phyloP scores from a whole-genome alignment of 2,888 invertebrate species.

The Chymomyza amoena region DNA sequence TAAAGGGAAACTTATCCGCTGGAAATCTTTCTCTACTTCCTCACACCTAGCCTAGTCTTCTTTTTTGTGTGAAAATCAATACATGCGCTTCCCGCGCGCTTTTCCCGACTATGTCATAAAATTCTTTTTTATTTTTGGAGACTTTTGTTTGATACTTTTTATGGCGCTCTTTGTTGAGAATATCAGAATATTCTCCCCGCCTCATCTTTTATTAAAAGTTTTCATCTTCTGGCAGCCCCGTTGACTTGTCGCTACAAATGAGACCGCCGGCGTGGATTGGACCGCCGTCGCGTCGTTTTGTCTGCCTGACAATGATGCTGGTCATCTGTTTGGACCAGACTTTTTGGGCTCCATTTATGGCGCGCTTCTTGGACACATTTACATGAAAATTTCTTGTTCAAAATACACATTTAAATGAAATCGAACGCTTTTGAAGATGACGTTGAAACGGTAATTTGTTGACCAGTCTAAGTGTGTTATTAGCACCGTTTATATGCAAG shows the following conservation, averaged over 20 bases:
- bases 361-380: conserved; percentile 43
- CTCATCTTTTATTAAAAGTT: conserved; percentile 38
- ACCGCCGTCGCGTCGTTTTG: conserved; percentile 68
- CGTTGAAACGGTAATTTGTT: conserved; percentile 72
- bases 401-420: conserved; percentile 60
- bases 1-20: conserved; percentile 28
- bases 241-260: conserved; percentile 49
- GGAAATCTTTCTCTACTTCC: conserved; percentile 44
- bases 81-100: conserved; percentile 17
- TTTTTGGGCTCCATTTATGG: conserved; percentile 8
- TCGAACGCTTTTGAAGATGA: conserved; percentile 47
- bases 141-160: conserved; percentile 37
- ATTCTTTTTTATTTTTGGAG: conserved; percentile 65
- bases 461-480: conserved; percentile 67
- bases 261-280: conserved; percentile 57
- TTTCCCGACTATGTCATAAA: conserved; percentile 22
- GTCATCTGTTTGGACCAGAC: conserved; percentile 53
- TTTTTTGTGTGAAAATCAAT: conserved; percentile 50
- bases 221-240: conserved; percentile 4
- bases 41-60: conserved; percentile 52
- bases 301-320: conserved; percentile 54
- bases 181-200: neutral
- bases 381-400: conserved; percentile 65
- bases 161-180: neutral
- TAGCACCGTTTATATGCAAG: conserved; percentile 68